Evolutionary conservation across 2,797 vertebrate genomes (phyloP).

Genomic region (Galaxias olidus): DNA sequence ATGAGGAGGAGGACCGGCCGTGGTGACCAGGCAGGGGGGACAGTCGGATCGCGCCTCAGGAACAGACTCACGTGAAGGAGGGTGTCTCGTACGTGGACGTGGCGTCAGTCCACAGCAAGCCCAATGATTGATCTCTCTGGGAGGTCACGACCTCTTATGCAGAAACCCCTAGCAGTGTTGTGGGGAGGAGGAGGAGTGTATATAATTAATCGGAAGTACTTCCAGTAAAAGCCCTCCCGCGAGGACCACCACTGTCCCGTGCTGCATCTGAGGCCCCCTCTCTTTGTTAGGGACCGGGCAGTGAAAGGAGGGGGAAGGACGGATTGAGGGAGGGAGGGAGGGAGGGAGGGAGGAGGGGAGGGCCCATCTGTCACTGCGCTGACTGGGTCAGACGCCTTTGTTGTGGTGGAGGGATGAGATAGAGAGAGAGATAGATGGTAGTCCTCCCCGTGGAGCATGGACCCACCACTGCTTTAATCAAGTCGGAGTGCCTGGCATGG

Average conservation of each 20-base stretch:
- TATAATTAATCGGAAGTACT: constrained; percentile 64
- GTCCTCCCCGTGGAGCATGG: background rate
- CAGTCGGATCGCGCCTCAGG: too few species aligned
- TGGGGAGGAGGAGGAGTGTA: constrained; percentile 7
- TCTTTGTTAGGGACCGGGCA: constrained; percentile 12
- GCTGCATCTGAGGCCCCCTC: constrained; percentile 23
- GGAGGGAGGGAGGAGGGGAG: background rate
- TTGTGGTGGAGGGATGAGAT: background rate
- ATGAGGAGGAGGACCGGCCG: too few species aligned
- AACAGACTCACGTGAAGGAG: too few species aligned
- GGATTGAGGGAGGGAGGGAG: background rate
- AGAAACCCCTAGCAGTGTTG: constrained; percentile 18
- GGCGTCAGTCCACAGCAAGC: too few species aligned
- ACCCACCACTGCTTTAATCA: too few species aligned
- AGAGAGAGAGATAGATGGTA: background rate
- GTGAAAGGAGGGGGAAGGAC: background rate
- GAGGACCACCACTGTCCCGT: constrained; percentile 21
- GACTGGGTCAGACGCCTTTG: background rate
- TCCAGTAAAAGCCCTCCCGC: constrained; percentile 45
- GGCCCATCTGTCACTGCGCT: too few species aligned
- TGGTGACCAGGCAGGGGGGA: too few species aligned
- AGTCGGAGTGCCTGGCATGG: too few species aligned
- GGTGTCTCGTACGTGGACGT: too few species aligned
- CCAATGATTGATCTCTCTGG: constrained; percentile 37
- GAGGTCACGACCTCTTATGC: constrained; percentile 41